Evolutionary conservation across 1,140 invertebrate species (phyloP).

Genomic region (Cotesia typhae): DNA sequence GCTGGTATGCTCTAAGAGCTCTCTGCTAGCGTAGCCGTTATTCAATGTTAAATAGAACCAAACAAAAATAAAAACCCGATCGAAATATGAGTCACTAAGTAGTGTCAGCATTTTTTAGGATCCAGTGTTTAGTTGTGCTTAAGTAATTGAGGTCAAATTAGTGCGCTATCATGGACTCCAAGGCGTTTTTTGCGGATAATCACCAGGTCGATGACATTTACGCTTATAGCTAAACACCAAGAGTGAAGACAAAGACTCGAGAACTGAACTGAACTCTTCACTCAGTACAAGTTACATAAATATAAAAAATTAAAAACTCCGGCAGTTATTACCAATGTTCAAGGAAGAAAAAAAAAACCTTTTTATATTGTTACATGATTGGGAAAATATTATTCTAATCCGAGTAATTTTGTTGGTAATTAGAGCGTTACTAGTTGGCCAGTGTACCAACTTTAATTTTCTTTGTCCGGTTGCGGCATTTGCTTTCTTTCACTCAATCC

Average conservation of each 20-base stretch:
- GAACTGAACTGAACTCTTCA: no score
- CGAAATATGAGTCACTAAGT: background rate
- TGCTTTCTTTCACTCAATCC: conserved; percentile 5
- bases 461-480: conserved; percentile 28
- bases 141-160: background rate
- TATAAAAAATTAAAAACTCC: background rate
- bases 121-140: background rate
- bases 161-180: no score
- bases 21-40: background rate
- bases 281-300: no score
- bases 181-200: background rate
- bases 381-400: conserved; percentile 26
- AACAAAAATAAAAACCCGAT: background rate
- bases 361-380: conserved; percentile 17
- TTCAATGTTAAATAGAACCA: background rate
- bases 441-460: conserved; percentile 37
- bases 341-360: background rate
- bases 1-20: background rate
- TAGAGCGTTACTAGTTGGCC: conserved; percentile 62
- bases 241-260: no score
- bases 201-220: conserved; percentile 22
- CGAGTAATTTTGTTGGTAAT: conserved; percentile 46
- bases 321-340: background rate
- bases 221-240: no score
- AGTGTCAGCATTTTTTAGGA: background rate